These are phyloP conservation scores for Microhierax caerulescens DNA, from an alignment of 2,797 vertebrate genomes.

Conservation along the genomic window DNA sequence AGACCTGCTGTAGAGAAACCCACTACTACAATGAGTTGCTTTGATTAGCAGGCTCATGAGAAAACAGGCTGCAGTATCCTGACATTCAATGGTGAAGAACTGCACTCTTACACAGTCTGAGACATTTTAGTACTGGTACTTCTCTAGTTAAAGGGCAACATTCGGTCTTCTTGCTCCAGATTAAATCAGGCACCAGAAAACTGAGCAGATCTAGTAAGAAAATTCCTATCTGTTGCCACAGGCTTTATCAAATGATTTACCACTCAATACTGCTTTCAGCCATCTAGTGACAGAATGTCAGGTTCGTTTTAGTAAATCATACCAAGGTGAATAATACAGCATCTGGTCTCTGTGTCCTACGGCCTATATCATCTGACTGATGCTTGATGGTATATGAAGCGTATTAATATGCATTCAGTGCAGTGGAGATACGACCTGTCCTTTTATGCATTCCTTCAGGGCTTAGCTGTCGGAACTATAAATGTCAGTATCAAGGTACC, in stretches of 20 bases:
- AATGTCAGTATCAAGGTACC: not conserved
- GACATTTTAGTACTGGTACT: not conserved
- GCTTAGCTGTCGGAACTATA: not conserved
- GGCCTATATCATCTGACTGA: not conserved
- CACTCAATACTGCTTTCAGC: not conserved
- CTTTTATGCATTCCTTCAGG: not conserved
- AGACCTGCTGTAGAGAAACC: not conserved
- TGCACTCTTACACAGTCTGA: not conserved
- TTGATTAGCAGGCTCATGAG: not conserved
- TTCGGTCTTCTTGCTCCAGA: not conserved
- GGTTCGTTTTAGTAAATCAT: not conserved
- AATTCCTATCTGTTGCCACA: not conserved
- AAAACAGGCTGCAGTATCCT: not conserved
- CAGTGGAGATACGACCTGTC: not conserved
- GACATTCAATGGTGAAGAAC: not conserved
- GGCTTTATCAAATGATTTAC: not conserved
- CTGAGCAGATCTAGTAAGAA: not conserved
- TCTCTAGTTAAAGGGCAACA: not conserved
- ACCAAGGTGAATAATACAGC: not conserved
- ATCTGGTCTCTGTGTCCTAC: not conserved
- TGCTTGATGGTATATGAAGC: not conserved
- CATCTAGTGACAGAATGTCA: not conserved
- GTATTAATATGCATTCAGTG: not conserved
- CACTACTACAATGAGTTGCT: fast-evolving
- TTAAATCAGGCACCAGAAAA: not conserved